A percentile compares a stretch with the other conserved stretches of the same genome.
Conservation (phyloP, 2,113 vertebrate species). For the Sinocyclocheilus rhinocerous region DNA sequence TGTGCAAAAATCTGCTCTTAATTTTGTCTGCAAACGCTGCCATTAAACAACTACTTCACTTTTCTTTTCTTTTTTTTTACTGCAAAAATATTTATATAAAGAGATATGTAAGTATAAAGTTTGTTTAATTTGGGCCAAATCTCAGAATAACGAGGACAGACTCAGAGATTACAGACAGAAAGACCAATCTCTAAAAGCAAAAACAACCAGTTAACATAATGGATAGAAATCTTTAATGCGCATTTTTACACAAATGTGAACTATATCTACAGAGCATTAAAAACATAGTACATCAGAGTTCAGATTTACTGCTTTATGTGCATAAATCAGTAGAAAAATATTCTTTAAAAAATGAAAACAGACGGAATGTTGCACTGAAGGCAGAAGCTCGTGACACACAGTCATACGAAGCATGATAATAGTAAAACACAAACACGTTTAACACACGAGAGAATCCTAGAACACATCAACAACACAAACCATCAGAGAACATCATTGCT, state of each 20-base stretch:
- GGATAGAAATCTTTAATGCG: conserved; percentile 53
- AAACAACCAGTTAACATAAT: not conserved
- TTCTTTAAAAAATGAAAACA: conserved; percentile 71
- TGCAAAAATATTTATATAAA: no score
- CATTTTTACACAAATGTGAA: conserved; percentile 37
- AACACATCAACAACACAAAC: not conserved
- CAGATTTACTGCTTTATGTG: conserved; percentile 50
- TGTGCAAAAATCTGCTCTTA: no score
- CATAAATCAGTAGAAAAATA: conserved; percentile 79
- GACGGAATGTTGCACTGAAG: conserved; percentile 70
- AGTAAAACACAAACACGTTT: not conserved
- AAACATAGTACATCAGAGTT: conserved; percentile 32
- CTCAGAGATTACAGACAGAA: not conserved
- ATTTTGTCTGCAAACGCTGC: no score
- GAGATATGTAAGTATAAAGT: no score
- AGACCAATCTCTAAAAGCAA: no score
- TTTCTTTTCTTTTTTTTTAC: no score
- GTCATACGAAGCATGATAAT: not conserved
- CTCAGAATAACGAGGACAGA: not conserved
- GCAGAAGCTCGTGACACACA: conserved; percentile 41
- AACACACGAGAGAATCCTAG: not conserved
- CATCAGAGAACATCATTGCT: conserved; percentile 9
- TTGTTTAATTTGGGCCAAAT: no score
- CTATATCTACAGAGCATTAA: conserved; percentile 36
- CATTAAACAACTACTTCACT: no score